Evolutionary conservation across 2,797 vertebrate genomes (phyloP).

Genomic region (Protonibea diacanthus): DNA sequence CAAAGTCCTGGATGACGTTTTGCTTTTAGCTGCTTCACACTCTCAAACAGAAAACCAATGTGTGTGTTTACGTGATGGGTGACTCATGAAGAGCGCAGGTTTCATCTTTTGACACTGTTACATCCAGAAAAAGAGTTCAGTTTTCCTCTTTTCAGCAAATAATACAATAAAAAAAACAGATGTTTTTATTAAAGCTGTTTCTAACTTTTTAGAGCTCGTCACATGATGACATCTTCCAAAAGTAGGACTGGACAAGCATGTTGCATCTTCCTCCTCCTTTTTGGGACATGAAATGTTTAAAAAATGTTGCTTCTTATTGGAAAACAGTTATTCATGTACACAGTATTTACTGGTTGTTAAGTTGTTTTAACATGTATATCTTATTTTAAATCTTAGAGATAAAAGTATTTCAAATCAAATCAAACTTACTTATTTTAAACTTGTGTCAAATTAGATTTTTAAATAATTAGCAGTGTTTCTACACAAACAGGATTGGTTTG

Average conservation of each 20-base stretch:
- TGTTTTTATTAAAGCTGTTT: not conserved
- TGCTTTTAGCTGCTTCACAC: not conserved
- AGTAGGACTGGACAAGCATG: too few species aligned
- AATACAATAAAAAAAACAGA: not conserved
- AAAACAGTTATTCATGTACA: too few species aligned
- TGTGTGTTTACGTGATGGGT: not conserved
- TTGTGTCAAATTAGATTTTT: not conserved
- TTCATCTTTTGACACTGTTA: not conserved
- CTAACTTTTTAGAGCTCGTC: not conserved
- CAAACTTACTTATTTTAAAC: too few species aligned
- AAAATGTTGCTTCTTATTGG: too few species aligned
- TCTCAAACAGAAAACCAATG: not conserved
- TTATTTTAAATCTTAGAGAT: too few species aligned
- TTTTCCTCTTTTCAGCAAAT: not conserved
- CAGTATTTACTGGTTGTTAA: too few species aligned
- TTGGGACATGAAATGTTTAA: too few species aligned
- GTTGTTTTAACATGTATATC: too few species aligned
- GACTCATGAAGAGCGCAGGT: not conserved
- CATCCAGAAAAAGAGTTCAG: too few species aligned
- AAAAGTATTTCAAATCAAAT: too few species aligned
- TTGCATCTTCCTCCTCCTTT: too few species aligned
- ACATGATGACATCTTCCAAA: too few species aligned
- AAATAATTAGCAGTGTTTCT: not conserved
- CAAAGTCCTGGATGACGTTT: conserved; percentile 23
- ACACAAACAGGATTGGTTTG: not conserved